Percentiles rank a stretch among this genome's conserved stretches.
Evolutionary conservation across 2,888 invertebrate species (phyloP).

Genomic region (Crioceris asparagi): DNA sequence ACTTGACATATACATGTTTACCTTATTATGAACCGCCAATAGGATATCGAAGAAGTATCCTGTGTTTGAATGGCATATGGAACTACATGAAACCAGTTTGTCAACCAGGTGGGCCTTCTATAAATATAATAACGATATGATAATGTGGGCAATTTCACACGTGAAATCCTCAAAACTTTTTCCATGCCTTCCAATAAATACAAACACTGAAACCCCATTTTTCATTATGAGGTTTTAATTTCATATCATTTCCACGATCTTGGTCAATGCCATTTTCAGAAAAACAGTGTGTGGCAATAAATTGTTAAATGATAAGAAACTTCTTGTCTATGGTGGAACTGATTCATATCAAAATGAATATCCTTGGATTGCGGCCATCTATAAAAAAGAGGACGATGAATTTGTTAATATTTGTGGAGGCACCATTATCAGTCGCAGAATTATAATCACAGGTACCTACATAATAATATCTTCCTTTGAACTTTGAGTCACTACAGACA

Average conservation of each 20-base stretch:
- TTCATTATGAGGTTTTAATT: no score
- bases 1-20: slow-evolving; percentile 13
- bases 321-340: slow-evolving; percentile 8
- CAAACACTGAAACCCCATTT: no score
- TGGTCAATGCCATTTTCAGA: no score
- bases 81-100: slow-evolving; percentile 16
- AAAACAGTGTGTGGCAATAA: slow-evolving; percentile 18
- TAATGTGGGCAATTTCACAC: neutral
- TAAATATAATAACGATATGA: neutral
- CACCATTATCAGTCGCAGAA: slow-evolving; percentile 11
- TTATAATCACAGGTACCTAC: slow-evolving; percentile 15
- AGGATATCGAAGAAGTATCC: slow-evolving; percentile 13
- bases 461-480: no score
- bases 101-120: slow-evolving; percentile 14
- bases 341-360: slow-evolving; percentile 10
- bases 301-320: slow-evolving; percentile 7
- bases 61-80: slow-evolving; percentile 13
- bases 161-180: no score
- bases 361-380: slow-evolving; percentile 15
- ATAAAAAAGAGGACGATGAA: slow-evolving; percentile 3
- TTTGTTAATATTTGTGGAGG: slow-evolving; percentile 15
- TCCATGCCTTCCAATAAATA: no score
- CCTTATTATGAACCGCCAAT: slow-evolving; percentile 15
- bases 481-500: no score
- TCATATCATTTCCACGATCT: no score